These are phyloP conservation scores for Hydrocynus forskahlii DNA, from an alignment of 2,797 vertebrate species.

Conservation along the genomic window DNA sequence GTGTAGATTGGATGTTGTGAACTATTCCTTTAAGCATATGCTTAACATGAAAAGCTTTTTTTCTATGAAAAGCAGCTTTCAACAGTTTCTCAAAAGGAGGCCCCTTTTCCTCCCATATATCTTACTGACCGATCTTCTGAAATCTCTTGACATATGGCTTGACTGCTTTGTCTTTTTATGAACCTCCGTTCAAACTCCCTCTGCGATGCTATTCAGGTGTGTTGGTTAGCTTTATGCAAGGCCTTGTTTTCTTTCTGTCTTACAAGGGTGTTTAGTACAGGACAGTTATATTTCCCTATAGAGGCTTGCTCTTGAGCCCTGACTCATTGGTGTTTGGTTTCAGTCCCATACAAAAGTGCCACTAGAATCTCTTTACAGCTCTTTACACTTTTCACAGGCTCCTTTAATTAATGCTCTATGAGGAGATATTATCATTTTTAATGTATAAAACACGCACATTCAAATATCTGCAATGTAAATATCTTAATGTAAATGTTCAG, in stretches of 20 bases:
- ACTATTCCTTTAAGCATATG: too few species aligned
- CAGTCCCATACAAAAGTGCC: conserved; percentile 61
- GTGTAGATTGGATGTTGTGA: too few species aligned
- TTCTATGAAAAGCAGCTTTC: neutral
- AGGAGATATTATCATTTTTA: neutral
- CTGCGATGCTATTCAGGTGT: neutral
- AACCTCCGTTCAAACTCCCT: neutral
- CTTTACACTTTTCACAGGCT: conserved; percentile 60
- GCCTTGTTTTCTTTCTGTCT: conserved; percentile 9
- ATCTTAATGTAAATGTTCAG: too few species aligned
- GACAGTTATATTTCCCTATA: conserved; percentile 32
- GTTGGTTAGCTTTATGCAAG: neutral
- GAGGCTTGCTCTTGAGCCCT: conserved; percentile 24
- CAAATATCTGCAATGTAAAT: too few species aligned
- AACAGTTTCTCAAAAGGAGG: neutral
- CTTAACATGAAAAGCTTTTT: too few species aligned
- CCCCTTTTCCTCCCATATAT: neutral
- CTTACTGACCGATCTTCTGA: neutral
- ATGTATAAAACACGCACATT: too few species aligned
- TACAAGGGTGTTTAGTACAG: conserved; percentile 1
- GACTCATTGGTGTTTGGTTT: conserved; percentile 62
- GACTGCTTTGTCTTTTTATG: neutral
- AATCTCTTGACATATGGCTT: neutral
- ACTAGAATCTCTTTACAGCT: conserved; percentile 37
- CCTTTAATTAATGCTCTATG: conserved; percentile 43